Conservation (phyloP, 1,140 invertebrate genomes). For the Drosophila repletoides region DNA sequence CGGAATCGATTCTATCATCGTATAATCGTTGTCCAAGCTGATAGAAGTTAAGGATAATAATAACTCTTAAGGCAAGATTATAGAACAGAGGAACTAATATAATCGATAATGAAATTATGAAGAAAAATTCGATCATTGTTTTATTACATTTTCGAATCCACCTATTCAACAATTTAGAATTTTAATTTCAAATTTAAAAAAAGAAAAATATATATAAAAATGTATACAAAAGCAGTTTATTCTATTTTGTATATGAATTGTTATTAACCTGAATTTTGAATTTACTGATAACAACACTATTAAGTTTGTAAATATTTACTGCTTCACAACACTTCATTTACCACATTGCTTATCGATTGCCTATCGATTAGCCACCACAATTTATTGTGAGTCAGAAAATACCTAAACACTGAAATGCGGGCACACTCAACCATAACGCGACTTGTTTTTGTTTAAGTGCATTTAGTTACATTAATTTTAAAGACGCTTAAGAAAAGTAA, state of each 20-base stretch:
- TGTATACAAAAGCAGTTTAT: neutral
- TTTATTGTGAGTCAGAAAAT: neutral
- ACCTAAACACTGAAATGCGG: neutral
- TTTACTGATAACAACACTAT: neutral
- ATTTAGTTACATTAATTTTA: constrained; percentile 40
- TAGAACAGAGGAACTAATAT: no score
- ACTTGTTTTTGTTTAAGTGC: constrained; percentile 49
- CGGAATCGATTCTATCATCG: no score
- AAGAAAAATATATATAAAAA: no score
- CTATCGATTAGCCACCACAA: constrained; percentile 19
- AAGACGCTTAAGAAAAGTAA: constrained; percentile 9
- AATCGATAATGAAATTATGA: no score
- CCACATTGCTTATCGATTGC: neutral
- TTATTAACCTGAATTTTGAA: neutral
- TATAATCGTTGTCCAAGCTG: no score
- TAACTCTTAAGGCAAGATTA: no score
- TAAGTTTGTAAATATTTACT: neutral
- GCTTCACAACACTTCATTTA: neutral
- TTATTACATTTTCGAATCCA: no score
- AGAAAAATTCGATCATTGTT: no score
- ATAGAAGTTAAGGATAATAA: no score
- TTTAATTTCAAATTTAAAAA: no score
- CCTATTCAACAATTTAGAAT: no score
- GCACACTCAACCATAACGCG: constrained; percentile 24
- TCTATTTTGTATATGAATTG: neutral